These are phyloP conservation scores for Diceros bicornis DNA, from an alignment of 2,797 vertebrate species.

Conservation along the genomic window DNA sequence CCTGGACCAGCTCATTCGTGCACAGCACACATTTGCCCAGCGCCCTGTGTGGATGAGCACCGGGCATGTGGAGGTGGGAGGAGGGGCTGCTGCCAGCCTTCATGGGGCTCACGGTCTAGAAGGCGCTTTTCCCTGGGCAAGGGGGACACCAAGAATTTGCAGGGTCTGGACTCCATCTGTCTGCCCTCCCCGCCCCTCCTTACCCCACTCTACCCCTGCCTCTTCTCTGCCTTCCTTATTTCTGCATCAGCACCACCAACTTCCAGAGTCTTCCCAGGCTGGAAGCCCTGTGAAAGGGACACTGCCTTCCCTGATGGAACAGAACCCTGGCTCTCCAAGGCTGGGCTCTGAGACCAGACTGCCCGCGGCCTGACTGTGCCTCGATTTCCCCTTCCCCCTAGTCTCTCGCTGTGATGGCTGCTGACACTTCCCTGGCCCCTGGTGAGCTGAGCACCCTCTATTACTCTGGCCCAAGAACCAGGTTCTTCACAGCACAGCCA, in stretches of 20 bases:
- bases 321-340: not conserved
- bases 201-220: too few relatives aligned
- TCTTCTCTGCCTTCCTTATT: not conserved
- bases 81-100: not conserved
- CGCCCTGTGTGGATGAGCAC: accelerated
- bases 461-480: not conserved
- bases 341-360: not conserved
- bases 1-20: not conserved
- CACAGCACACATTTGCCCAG: not conserved
- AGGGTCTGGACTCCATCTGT: not conserved
- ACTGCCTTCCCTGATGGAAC: not conserved
- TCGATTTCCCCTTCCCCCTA: too few relatives aligned
- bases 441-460: not conserved
- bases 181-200: not conserved
- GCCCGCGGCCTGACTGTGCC: accelerated
- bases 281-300: not conserved
- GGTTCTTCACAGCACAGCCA: not conserved
- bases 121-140: not conserved
- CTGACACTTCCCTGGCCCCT: not conserved
- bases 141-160: not conserved
- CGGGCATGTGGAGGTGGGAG: not conserved
- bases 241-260: not conserved
- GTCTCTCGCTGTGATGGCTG: not conserved
- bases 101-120: not conserved
- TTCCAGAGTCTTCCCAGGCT: not conserved